Evolutionary conservation across 2,888 invertebrate genomes (phyloP), one percentile per base, ranked within the genome.

Genomic region (Platycnemis pennipes): DNA sequence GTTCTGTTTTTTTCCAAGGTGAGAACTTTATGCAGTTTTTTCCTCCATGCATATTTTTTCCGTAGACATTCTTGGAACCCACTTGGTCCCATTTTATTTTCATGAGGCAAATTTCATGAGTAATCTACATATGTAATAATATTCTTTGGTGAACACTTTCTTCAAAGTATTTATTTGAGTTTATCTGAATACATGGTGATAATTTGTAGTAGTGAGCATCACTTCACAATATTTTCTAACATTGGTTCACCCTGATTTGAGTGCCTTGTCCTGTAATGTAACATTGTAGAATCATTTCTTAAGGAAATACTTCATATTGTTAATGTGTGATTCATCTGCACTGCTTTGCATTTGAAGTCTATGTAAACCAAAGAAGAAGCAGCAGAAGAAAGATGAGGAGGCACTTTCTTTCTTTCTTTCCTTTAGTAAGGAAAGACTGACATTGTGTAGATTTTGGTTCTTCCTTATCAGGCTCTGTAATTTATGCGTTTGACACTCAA

Each of bases 261-360:
- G 91, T 63, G 63, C 63, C 63, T 89, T 89, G 53, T 89, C 89
- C 69, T 91, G 44, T 91, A 91, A 45, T 44, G 44, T 91, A 91
- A 44, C 91, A 42, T n/a, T 91, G 16, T 63, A 91, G 91, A n/a
- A 69, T 44, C 63, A 63, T 91, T 63, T 69, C 63, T 44, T 63
- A 63, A 91, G 63, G 63, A 91, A 63, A 44, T 63, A 63, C 37
- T 63, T n/a, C 49, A 63, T 63, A 56, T 37, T 89, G 89, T 91
- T 91, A 63, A 37, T 91, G 91, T 91, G 69, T 91, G 69, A 69
- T 91, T 91, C 91, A 91, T 63, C 63, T 91, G 91, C 91, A 91
- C 63, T 91, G 63, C 91, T 91, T 91, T 91, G 91, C 91, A 91
- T 91, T 69, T 91, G 91, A 91, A 91, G 91, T 91, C 91, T 91